phyloP scores from a whole-genome alignment of 2,113 vertebrate species.

The Takifugu flavidus region DNA sequence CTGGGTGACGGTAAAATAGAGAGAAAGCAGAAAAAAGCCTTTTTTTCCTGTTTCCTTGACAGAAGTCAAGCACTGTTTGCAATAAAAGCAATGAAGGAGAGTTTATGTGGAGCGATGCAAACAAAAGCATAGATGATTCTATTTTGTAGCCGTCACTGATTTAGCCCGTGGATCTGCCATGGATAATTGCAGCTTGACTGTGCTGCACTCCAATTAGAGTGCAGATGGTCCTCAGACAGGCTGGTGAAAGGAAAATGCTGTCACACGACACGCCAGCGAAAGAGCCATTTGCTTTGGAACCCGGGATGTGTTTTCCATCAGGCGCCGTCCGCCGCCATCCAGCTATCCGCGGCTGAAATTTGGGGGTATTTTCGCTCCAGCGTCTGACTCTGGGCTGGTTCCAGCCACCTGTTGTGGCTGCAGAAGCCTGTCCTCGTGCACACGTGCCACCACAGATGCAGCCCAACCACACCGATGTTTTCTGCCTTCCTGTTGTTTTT shows the following conservation, averaged over 20 bases:
- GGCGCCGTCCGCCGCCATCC: not conserved
- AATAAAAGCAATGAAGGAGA: not conserved
- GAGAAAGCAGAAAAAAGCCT: too few species aligned
- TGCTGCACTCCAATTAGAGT: conserved; percentile 14
- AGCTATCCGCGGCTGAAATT: not conserved
- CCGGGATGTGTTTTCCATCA: not conserved
- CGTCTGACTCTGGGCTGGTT: not conserved
- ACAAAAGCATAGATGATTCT: not conserved
- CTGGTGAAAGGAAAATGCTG: not conserved
- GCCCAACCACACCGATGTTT: too few species aligned
- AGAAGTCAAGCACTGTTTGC: not conserved
- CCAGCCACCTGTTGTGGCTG: not conserved
- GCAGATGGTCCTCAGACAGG: conserved; percentile 11
- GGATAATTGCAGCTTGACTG: conserved; percentile 23
- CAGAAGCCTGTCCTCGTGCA: not conserved
- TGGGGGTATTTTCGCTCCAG: not conserved
- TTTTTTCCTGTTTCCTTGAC: too few species aligned
- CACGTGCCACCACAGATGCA: too few species aligned
- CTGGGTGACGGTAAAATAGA: too few species aligned
- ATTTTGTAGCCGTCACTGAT: not conserved
- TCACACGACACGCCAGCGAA: not conserved
- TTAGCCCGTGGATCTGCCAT: not conserved
- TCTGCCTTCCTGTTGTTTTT: conserved; percentile 3
- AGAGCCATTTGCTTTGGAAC: not conserved
- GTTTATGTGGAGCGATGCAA: not conserved